A percentile compares a stretch with the other conserved stretches of the same genome.
phyloP scores from a whole-genome alignment of 2,113 vertebrate species.

The Xiphophorus couchianus region DNA sequence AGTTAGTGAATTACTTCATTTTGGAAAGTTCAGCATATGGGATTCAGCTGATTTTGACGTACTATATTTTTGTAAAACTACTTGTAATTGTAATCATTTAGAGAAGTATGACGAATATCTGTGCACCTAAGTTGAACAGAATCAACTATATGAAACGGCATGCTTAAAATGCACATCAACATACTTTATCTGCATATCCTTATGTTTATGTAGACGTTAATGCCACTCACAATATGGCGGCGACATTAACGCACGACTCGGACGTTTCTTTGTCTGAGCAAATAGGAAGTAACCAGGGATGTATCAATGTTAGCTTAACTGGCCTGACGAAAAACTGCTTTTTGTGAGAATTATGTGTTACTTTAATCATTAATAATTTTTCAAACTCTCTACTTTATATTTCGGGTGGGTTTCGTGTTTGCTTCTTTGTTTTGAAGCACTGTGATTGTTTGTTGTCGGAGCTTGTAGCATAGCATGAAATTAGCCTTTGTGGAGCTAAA shows the following conservation, averaged over 20 bases:
- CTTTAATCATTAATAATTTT: not conserved
- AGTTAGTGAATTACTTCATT: too few relatives aligned
- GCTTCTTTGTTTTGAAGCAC: not conserved
- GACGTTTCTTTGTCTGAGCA: not conserved
- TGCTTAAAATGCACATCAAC: too few relatives aligned
- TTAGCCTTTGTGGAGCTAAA: not conserved
- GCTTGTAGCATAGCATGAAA: too few relatives aligned
- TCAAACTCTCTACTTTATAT: not conserved
- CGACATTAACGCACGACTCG: not conserved
- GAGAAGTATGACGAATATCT: too few relatives aligned
- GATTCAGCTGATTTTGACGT: too few relatives aligned
- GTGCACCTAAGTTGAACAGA: too few relatives aligned
- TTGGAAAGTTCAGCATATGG: too few relatives aligned
- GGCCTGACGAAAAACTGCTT: not conserved
- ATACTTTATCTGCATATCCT: too few relatives aligned
- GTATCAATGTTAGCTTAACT: not conserved
- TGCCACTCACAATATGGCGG: not conserved
- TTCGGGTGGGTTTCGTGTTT: not conserved
- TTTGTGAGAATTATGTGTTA: not conserved
- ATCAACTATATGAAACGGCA: too few relatives aligned
- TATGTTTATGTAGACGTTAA: not conserved
- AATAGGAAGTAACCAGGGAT: not conserved
- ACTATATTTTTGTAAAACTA: too few relatives aligned
- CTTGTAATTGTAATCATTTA: too few relatives aligned
- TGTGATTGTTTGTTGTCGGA: not conserved